A percentile compares a stretch with the other conserved stretches of the same genome.
phyloP scores from a whole-genome alignment of 2,113 vertebrate species.

The Collichthys lucidus region DNA sequence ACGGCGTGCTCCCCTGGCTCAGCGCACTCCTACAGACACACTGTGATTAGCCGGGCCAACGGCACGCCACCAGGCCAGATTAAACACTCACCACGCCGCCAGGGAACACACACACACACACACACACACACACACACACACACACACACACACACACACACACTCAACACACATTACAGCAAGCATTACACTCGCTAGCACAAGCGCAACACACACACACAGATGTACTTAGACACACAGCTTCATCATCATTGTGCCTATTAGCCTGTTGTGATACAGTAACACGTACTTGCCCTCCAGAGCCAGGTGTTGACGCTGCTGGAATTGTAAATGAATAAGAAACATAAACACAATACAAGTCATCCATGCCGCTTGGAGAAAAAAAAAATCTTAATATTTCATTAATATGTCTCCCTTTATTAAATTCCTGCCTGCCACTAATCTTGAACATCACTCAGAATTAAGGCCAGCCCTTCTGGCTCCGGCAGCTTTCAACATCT shows the following conservation, averaged over 20 bases:
- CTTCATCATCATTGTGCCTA: constrained; percentile 66
- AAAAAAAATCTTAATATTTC: constrained; percentile 53
- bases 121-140: too few species aligned
- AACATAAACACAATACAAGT: constrained; percentile 66
- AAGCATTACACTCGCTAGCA: constrained; percentile 37
- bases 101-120: constrained; percentile 74
- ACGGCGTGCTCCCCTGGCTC: constrained; percentile 83
- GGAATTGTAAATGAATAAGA: constrained; percentile 55
- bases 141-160: too few species aligned
- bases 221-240: constrained; percentile 58
- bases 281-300: constrained; percentile 71
- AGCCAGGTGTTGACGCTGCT: constrained; percentile 69
- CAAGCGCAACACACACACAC: constrained; percentile 36
- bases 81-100: constrained; percentile 80
- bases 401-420: constrained; percentile 58
- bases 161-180: constrained; percentile 43
- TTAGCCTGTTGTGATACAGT: constrained; percentile 76
- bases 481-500: constrained; percentile 76
- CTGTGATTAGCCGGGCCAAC: constrained; percentile 84
- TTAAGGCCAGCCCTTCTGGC: constrained; percentile 74
- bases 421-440: constrained; percentile 65
- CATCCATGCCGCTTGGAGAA: constrained; percentile 14
- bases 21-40: constrained; percentile 81
- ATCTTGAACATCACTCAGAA: constrained; percentile 78
- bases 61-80: constrained; percentile 83